phyloP scores from a whole-genome alignment of 2,113 vertebrate genomes.

The Martes martes region DNA sequence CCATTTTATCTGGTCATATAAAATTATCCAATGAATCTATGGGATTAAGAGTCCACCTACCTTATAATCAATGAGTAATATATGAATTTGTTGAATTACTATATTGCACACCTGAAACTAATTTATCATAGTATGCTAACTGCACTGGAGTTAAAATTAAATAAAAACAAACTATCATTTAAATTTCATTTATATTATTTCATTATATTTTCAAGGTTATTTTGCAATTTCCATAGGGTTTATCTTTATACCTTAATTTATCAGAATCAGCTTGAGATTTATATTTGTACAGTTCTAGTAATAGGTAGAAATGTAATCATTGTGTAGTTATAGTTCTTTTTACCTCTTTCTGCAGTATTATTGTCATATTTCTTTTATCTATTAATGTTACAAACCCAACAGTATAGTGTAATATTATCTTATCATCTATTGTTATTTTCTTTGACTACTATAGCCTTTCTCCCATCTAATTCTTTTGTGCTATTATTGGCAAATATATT shows the following conservation, averaged over 20 bases:
- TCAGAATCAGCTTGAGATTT: background rate
- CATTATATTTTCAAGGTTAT: background rate
- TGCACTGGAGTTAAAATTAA: background rate
- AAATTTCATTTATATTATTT: background rate
- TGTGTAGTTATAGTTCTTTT: background rate
- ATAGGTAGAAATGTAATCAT: background rate
- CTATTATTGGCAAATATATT: background rate
- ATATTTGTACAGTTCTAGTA: background rate
- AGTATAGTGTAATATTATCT: background rate
- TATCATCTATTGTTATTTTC: background rate
- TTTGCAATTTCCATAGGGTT: background rate
- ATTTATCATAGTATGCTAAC: background rate
- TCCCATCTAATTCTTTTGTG: background rate
- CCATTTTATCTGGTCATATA: background rate
- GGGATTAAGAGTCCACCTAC: background rate
- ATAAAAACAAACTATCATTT: background rate
- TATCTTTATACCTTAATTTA: background rate
- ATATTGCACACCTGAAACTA: background rate
- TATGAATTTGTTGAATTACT: background rate
- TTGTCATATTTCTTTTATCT: background rate
- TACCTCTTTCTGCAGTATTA: background rate
- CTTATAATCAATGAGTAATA: background rate
- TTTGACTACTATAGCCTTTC: background rate
- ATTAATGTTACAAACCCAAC: background rate
- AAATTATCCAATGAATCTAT: background rate